Evolutionary conservation across 92 coral and sea anemone species (phyloP), one percentile per base, ranked within the genome.

Genomic region (Epizoanthus fatuus): DNA sequence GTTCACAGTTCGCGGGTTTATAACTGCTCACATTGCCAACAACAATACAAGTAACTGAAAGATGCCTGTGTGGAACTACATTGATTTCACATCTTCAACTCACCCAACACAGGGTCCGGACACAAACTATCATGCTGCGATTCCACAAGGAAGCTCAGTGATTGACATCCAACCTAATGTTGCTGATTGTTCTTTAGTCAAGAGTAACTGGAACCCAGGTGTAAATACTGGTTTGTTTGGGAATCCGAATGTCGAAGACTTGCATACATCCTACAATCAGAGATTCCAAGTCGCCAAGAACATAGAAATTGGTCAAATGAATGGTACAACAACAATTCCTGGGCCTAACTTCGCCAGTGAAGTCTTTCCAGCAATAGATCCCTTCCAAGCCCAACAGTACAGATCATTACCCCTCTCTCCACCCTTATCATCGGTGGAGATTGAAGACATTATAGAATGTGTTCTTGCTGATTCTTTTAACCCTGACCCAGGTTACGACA

Each of bases 381-480:
- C 15, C 14, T 63, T 25, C 68, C 15, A 29, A 63, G 16, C 5
- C 35, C 68, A 63, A 12, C 68, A 63, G 19, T 22, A 20, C 35
- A 63, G 35, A 22, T 7, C 68, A 2, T 63, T 37, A 11, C 68
- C 40, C 29, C 39, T 37, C 14, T 63, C 68, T 12, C 68, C 39
- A 63, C 68, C 68, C 0, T 13, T 63, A 37, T 7, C 40, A 20
- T 40, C 39, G 0, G 68, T 37, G 37, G 69, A 63, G 40, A 63
- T 63, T 20, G 69, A 25, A 37, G 69, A 37, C 40, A 63, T 63
- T 63, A 22, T 63, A 20, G 15, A 37, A 32, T 20, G 15, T 19
- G 29, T 63, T 63, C 69, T 63, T 63, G 69, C 38, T 63, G 40
- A 63, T 63, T 25, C 69, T 7, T 22, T 22, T 37, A 63, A 63